Evolutionary conservation across 2,797 vertebrate genomes (phyloP).

Genomic region (Fistularia commersonii): DNA sequence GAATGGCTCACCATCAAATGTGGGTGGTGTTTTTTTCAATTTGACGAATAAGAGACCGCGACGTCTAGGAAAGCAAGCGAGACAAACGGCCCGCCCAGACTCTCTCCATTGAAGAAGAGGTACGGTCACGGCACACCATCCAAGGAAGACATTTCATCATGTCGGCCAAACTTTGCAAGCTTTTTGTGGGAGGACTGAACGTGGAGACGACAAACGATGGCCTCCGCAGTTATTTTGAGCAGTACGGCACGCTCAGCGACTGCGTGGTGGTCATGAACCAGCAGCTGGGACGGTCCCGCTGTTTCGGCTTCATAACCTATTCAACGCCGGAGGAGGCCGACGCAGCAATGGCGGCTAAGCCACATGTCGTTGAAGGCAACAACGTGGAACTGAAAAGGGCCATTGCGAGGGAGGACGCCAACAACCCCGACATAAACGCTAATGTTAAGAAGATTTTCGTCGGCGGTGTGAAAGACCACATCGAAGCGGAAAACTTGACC

Average conservation of each 20-base stretch:
- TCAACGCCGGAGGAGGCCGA: conserved; percentile 91
- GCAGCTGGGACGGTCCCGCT: conserved; percentile 90
- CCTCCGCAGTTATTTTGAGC: conserved; percentile 88
- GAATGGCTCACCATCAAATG: conserved; percentile 10
- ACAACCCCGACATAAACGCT: conserved; percentile 88
- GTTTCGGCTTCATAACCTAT: conserved; percentile 98
- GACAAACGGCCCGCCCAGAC: conserved; percentile 42
- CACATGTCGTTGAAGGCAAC: conserved; percentile 93
- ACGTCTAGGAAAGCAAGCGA: conserved; percentile 42
- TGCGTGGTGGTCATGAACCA: conserved; percentile 96
- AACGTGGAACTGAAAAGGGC: conserved; percentile 94
- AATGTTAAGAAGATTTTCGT: conserved; percentile 98
- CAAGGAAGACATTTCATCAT: conserved; percentile 62
- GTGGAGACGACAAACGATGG: conserved; percentile 93
- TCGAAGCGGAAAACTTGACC: conserved; percentile 83
- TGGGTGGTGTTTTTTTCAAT: conserved; percentile 29
- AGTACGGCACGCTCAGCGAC: conserved; percentile 89
- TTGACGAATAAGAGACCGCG: conserved; percentile 38
- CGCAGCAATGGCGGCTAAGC: conserved; percentile 93
- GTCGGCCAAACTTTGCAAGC: conserved; percentile 85
- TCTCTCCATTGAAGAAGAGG: conserved; percentile 69
- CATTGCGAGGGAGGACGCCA: conserved; percentile 91
- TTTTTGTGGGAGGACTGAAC: conserved; percentile 96
- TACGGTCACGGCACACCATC: conserved; percentile 25
- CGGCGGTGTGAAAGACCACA: conserved; percentile 89